Evolutionary conservation across 2,888 invertebrate species (phyloP).

Genomic region (Aplocera efformata): DNA sequence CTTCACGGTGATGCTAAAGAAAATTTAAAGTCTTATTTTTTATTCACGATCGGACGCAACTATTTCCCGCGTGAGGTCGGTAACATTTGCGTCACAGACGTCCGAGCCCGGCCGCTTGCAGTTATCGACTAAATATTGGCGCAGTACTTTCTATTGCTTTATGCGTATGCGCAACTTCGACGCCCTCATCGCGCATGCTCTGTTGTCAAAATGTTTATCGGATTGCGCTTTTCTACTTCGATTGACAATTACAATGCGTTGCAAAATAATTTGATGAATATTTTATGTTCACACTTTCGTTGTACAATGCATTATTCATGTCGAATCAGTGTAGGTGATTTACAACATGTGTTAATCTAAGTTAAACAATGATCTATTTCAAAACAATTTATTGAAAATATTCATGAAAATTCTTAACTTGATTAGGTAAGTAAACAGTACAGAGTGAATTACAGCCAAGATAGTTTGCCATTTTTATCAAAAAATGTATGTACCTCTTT

Average conservation of each 20-base stretch:
- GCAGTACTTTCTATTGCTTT: slow-evolving; percentile 73
- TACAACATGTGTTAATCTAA: background rate
- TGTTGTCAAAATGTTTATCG: slow-evolving; percentile 33
- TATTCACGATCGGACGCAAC: slow-evolving; percentile 64
- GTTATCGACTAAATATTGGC: slow-evolving; percentile 62
- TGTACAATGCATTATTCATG: slow-evolving; percentile 10
- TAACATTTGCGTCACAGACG: slow-evolving; percentile 72
- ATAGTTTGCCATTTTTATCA: too few relatives aligned
- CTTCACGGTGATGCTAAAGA: slow-evolving; percentile 36
- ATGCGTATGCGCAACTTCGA: slow-evolving; percentile 59
- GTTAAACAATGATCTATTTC: too few relatives aligned
- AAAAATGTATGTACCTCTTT: too few relatives aligned
- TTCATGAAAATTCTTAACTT: too few relatives aligned
- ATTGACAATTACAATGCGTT: slow-evolving; percentile 26
- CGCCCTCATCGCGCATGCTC: slow-evolving; percentile 37
- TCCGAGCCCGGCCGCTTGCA: slow-evolving; percentile 49
- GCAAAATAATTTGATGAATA: slow-evolving; percentile 24
- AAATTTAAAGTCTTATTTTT: slow-evolving; percentile 28
- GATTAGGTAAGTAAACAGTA: too few relatives aligned
- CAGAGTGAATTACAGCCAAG: too few relatives aligned
- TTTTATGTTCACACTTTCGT: slow-evolving; percentile 20
- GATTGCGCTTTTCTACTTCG: slow-evolving; percentile 37
- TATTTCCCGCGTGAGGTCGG: slow-evolving; percentile 70
- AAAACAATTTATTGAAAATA: too few relatives aligned
- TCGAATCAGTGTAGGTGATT: background rate